Conservation (phyloP, 1,140 invertebrate genomes). For the Leptoteleia sp. region DNA sequence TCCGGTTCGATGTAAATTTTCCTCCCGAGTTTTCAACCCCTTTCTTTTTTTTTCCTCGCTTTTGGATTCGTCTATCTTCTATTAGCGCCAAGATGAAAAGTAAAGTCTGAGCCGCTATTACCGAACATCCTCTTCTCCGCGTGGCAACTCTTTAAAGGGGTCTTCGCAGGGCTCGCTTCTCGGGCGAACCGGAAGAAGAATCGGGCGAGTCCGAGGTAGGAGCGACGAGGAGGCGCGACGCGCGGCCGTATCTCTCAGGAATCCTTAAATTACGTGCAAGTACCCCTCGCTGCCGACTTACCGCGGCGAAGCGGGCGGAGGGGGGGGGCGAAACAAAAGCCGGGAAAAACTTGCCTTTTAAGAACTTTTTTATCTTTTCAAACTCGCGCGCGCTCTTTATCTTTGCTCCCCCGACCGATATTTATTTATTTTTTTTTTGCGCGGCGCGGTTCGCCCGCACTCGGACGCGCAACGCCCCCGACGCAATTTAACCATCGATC, state of each 20-base stretch:
- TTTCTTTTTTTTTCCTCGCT: conserved; percentile 56
- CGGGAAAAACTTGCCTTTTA: conserved; percentile 73
- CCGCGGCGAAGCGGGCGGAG: conserved; percentile 45
- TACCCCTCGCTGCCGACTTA: conserved; percentile 42
- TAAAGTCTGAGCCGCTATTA: conserved; percentile 64
- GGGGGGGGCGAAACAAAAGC: conserved; percentile 69
- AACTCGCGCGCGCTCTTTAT: conserved; percentile 49
- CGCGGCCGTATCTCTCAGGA: conserved; percentile 63
- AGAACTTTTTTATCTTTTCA: conserved; percentile 72
- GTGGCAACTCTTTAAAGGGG: conserved; percentile 60
- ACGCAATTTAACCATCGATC: conserved; percentile 43
- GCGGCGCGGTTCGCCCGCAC: conserved; percentile 1
- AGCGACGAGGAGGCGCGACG: conserved; percentile 52
- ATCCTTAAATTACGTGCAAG: conserved; percentile 69
- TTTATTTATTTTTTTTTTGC: conserved; percentile 42
- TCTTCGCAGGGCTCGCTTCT: conserved; percentile 55
- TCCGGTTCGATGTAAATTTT: conserved; percentile 58
- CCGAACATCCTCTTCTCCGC: conserved; percentile 53
- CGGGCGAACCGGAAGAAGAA: conserved; percentile 55
- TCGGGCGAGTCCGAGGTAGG: conserved; percentile 42
- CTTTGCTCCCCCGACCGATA: conserved; percentile 32
- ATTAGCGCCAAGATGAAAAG: conserved; percentile 64
- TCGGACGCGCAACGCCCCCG: neutral
- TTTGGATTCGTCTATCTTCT: conserved; percentile 56
- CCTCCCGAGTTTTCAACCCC: no score